These are phyloP conservation scores for Bujurquina vittata DNA, from an alignment of 2,113 vertebrate genomes.

Conservation along the genomic window DNA sequence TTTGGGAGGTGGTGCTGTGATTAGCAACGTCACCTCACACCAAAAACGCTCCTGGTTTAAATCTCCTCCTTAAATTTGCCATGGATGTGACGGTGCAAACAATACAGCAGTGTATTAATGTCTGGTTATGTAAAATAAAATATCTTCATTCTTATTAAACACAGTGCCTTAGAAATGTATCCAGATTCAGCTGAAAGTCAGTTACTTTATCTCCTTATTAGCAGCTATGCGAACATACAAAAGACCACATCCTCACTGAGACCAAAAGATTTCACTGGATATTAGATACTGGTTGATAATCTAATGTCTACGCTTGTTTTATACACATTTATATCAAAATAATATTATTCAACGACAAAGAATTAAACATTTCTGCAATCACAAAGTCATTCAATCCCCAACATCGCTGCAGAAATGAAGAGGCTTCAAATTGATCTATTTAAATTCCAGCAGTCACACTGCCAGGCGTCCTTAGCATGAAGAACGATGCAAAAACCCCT, in stretches of 20 bases:
- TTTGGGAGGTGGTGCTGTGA: too few relatives aligned
- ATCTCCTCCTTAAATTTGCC: neutral
- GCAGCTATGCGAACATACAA: neutral
- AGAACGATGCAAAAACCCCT: neutral
- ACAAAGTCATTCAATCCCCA: neutral
- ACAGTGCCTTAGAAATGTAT: neutral
- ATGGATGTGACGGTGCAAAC: neutral
- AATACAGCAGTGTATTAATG: neutral
- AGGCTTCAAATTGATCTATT: neutral
- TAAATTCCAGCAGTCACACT: too few relatives aligned
- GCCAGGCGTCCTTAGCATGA: neutral
- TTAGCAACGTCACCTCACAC: too few relatives aligned
- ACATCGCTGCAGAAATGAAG: neutral
- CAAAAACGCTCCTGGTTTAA: too few relatives aligned
- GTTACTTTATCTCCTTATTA: too few relatives aligned
- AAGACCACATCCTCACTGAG: rapidly evolving
- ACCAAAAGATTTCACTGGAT: neutral
- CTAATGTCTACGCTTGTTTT: too few relatives aligned
- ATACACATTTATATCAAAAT: neutral
- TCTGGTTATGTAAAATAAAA: too few relatives aligned
- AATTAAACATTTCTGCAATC: neutral
- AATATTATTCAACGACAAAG: neutral
- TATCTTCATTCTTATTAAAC: too few relatives aligned
- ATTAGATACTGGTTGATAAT: too few relatives aligned
- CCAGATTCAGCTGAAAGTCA: neutral